Base-by-base conservation (phyloP, 2,797 vertebrate species). In the Typhlichthys subterraneus region DNA sequence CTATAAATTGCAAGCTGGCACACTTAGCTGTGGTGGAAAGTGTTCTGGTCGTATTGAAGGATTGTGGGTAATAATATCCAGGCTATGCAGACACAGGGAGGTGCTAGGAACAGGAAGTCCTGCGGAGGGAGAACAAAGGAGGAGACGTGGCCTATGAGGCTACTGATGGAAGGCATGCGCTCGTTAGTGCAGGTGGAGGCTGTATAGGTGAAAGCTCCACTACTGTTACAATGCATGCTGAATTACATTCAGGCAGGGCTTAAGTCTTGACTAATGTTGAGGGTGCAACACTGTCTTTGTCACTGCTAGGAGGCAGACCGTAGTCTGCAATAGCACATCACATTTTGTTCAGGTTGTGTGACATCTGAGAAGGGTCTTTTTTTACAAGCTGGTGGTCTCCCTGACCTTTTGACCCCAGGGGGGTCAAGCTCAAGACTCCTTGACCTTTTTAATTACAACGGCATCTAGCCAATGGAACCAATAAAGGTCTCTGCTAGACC, bases 1-100 rank as follows among this genome's bases (percentile, higher is more conserved):
- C 83, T 52, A 76, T 90, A 88, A 87, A 88, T 87, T 58, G 59
- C 76, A 65, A 63, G 48, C 67, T 78, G 78, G 80, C 81, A 77
- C 69, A 80, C 82, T 67, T 9, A 83, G 76, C 50, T 65, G 50
- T 70, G 48, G 65, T 77, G 83, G 82, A 82, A 85, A 83, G 71
- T 67, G 45, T 82, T 79, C 73, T 69, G 10, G 15, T 68, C 53
- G 11, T 71, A 80, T 77, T 77, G 63, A 75, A 49, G 86, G 73
- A 81, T 83, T 79, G 69, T 80, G 73, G 76, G 84, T 87, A 91
- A 91, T 83, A 77, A 79, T 69, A 88, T 77, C 80, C 82, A 87
- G 84, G 59, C 74, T 12, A 8, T 52, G 1, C 45, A 5, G 29
- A 10, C 12, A 14, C 63, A 53, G 45, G 69, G 65, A 68, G 71